phyloP scores from a whole-genome alignment of 1,140 invertebrate species.

The Euborellia annulipes region DNA sequence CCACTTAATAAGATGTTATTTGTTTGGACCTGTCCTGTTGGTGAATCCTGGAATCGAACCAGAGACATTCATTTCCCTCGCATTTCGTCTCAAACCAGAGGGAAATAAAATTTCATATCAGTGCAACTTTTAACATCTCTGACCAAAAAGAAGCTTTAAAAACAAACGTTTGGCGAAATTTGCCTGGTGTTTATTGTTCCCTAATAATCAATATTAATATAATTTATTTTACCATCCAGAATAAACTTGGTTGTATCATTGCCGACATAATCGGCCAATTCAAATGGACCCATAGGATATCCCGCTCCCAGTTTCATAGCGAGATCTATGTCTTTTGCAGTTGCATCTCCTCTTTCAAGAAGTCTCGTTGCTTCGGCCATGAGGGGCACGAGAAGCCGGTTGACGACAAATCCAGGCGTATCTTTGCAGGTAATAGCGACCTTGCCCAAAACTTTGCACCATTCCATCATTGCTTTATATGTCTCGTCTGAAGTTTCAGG shows the following conservation, averaged over 20 bases:
- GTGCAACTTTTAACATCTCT: too few relatives aligned
- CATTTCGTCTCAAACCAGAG: too few relatives aligned
- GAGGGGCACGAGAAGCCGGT: conserved; percentile 64
- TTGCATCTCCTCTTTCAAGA: conserved; percentile 62
- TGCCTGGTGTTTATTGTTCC: too few relatives aligned
- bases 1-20: too few relatives aligned
- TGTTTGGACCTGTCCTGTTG: too few relatives aligned
- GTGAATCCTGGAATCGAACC: too few relatives aligned
- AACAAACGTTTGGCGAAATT: too few relatives aligned
- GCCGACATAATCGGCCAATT: conserved; percentile 65
- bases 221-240: conserved; percentile 31
- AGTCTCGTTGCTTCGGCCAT: conserved; percentile 57
- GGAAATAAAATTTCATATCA: too few relatives aligned
- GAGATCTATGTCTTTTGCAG: conserved; percentile 58
- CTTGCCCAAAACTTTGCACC: conserved; percentile 67
- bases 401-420: conserved; percentile 76
- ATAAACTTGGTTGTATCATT: conserved; percentile 50
- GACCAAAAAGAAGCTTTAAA: too few relatives aligned
- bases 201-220: background rate
- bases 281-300: conserved; percentile 74
- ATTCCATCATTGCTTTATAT: conserved; percentile 49
- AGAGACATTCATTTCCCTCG: too few relatives aligned
- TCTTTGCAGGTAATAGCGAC: conserved; percentile 66
- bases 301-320: conserved; percentile 77
- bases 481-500: conserved; percentile 58